Percentiles rank a stretch among this genome's conserved stretches.
These are phyloP conservation scores for Lasioglossum villosulum DNA, from an alignment of 2,888 invertebrate genomes.

Conservation along the genomic window DNA sequence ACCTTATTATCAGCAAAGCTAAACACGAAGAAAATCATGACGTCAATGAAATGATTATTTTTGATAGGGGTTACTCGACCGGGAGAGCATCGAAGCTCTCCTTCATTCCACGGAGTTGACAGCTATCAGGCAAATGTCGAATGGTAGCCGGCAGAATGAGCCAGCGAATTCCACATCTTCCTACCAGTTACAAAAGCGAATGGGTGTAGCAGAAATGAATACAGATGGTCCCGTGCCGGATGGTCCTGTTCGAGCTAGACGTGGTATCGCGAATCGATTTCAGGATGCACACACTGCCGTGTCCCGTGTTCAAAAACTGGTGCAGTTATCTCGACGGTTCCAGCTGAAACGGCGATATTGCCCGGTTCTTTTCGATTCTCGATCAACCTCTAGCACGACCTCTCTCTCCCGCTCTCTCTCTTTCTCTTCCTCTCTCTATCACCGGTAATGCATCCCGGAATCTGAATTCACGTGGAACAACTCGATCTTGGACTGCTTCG, in stretches of 20 bases:
- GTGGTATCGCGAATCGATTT: slow-evolving; percentile 61
- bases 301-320: slow-evolving; percentile 17
- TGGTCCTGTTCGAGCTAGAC: slow-evolving; percentile 36
- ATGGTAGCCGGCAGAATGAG: slow-evolving; percentile 1
- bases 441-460: neutral
- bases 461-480: slow-evolving; percentile 11
- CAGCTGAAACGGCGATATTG: neutral
- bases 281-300: neutral
- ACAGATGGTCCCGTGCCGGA: slow-evolving; percentile 56
- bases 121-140: slow-evolving; percentile 11
- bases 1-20: no score
- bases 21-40: no score
- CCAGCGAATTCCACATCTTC: slow-evolving; percentile 18
- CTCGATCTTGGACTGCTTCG: neutral
- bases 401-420: neutral
- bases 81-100: neutral
- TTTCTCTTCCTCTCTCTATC: no score
- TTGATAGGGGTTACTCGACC: neutral
- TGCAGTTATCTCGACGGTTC: slow-evolving; percentile 23
- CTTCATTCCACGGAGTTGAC: neutral
- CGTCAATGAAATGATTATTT: neutral
- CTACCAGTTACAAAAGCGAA: slow-evolving; percentile 33
- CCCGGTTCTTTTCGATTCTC: neutral
- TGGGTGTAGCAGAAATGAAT: slow-evolving; percentile 49
- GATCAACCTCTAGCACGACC: neutral